phyloP scores from a whole-genome alignment of 2,113 vertebrate species.

The Larimichthys polyactis region DNA sequence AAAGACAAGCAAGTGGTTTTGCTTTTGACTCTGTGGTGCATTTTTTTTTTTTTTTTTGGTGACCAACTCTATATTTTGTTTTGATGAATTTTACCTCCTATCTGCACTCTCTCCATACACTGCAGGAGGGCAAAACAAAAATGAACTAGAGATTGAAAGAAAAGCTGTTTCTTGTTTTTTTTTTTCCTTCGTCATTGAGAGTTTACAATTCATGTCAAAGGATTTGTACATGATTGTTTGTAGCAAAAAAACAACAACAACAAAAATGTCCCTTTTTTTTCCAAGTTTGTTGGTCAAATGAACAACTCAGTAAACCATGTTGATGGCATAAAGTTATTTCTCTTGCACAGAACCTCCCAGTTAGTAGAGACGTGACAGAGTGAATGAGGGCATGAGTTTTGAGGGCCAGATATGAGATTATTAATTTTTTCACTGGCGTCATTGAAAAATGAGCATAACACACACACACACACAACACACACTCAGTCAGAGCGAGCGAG shows the following conservation, averaged over 20 bases:
- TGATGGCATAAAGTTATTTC: slow-evolving; percentile 71
- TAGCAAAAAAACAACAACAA: slow-evolving; percentile 67
- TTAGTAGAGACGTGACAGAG: slow-evolving; percentile 14
- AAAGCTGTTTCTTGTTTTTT: slow-evolving; percentile 43
- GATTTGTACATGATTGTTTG: slow-evolving; percentile 83
- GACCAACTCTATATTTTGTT: slow-evolving; percentile 79
- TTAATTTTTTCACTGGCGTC: slow-evolving; percentile 60
- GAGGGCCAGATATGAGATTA: slow-evolving; percentile 72
- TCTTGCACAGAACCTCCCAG: slow-evolving; percentile 90
- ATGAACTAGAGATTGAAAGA: slow-evolving; percentile 29
- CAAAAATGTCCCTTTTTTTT: slow-evolving; percentile 77
- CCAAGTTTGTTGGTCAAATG: slow-evolving; percentile 83
- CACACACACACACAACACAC: not conserved
- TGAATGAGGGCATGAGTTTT: slow-evolving; percentile 6
- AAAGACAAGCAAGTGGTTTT: slow-evolving; percentile 76
- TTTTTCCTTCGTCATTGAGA: too few relatives aligned
- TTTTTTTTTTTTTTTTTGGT: slow-evolving; percentile 80
- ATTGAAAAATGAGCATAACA: slow-evolving; percentile 59
- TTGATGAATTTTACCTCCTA: slow-evolving; percentile 73
- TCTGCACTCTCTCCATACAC: slow-evolving; percentile 80
- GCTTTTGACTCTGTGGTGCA: slow-evolving; percentile 85
- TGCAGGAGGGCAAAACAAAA: slow-evolving; percentile 72
- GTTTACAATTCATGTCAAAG: slow-evolving; percentile 85
- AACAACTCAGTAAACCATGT: slow-evolving; percentile 81
- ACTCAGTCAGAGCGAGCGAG: not conserved